phyloP scores from a whole-genome alignment of 2,888 invertebrate species.

The Dioctria linearis region DNA sequence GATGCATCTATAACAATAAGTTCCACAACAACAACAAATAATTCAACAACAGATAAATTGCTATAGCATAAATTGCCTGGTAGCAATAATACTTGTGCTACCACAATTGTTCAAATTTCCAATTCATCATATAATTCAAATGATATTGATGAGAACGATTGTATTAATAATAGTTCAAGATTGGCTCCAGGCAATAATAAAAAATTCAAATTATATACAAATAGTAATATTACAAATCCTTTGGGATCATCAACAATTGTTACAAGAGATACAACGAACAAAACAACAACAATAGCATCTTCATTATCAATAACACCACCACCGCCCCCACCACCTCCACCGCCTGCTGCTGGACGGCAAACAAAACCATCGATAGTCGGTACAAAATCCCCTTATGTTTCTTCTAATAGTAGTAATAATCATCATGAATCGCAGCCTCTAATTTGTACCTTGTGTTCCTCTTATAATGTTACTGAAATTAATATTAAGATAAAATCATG shows the following conservation, averaged over 20 bases:
- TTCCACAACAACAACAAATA: conserved; percentile 58
- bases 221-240: conserved; percentile 11
- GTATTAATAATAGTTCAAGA: conserved; percentile 40
- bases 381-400: conserved; percentile 48
- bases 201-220: conserved; percentile 11
- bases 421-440: conserved; percentile 27
- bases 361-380: conserved; percentile 49
- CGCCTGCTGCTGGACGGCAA: conserved; percentile 46
- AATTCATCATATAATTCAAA: conserved; percentile 21
- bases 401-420: not conserved
- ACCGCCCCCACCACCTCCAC: conserved; percentile 44
- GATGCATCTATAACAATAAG: conserved; percentile 58
- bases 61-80: conserved; percentile 58
- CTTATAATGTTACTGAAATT: conserved; percentile 58
- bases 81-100: conserved; percentile 16
- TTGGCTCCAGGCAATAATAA: conserved; percentile 54
- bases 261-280: conserved; percentile 15
- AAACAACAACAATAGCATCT: not conserved
- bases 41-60: conserved; percentile 59
- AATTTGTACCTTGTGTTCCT: conserved; percentile 58
- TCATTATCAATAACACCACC: conserved; percentile 24
- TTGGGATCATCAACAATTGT: conserved; percentile 10
- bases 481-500: conserved; percentile 59
- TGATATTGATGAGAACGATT: conserved; percentile 34
- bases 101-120: conserved; percentile 40